Base-by-base conservation (phyloP, 1,140 invertebrate species). In the Neodiprion lecontei region DNA sequence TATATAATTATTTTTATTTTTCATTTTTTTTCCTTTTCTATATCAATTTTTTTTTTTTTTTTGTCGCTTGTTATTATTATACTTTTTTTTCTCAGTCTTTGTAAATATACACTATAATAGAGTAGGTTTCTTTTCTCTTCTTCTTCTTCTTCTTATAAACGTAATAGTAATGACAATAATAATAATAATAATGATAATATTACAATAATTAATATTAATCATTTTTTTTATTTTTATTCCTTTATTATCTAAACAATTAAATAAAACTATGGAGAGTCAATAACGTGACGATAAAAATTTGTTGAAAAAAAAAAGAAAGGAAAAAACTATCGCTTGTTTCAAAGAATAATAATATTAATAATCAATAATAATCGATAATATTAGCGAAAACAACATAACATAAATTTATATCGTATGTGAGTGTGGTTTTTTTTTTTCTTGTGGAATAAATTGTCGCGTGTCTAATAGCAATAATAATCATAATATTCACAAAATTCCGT, bases 71-170 rank as follows among this genome's bases (percentile, higher is more conserved):
- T 5, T 40, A 40, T 40, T 40, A 40, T 40, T 40, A 40, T 40
- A 40, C 28, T 40, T 40, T 40, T 40, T 61, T 5, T 61, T 84
- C 86, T 88, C 86, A 87, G 86, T 88, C 86, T 88, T 88, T 79
- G 85, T 83, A 81, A 88, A 88, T 88, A 85, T 87, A 88, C 82
- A 86, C 83, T 85, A 85, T 40, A 77, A 73, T 77, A 74, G 73
- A 67, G 17, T 74, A 72, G 69, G 50, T 78, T 49, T 74, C 40
- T 70, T n/a, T 23, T 77, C 72, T 65, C 81, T 83, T 83, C 83
- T 82, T 74, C 48, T 72, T 83, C 83, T 82, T 74, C 48, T 72
- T 71, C 47, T 75, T 72, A 48, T 74, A 78, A 81, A 79, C 79
- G 77, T 79, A 79, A 83, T 85, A 83, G 85, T 74, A 78, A 81